Conservation (phyloP, 2,113 vertebrate genomes). For the Microtus oregoni region DNA sequence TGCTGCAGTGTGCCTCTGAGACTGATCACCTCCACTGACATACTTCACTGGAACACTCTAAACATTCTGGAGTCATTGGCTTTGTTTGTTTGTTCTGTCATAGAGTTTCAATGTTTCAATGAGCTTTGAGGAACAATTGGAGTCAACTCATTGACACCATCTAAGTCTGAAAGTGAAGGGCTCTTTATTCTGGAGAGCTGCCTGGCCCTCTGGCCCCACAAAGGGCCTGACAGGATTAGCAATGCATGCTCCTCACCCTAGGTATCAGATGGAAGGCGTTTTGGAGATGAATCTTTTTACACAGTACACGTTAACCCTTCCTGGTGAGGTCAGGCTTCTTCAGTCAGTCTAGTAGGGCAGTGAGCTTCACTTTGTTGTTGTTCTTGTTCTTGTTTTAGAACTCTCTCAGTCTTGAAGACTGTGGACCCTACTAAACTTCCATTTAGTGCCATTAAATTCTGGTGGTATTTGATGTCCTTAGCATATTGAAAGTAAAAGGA, state of each 20-base stretch:
- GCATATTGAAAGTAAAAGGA: neutral
- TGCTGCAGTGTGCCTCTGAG: conserved; percentile 19
- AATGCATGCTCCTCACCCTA: neutral
- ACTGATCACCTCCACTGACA: neutral
- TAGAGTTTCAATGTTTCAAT: neutral
- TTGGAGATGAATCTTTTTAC: neutral
- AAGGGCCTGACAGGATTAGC: neutral
- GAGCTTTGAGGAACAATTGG: neutral
- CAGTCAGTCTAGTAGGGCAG: neutral
- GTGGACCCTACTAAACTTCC: neutral
- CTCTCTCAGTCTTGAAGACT: neutral
- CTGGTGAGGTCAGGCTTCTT: neutral
- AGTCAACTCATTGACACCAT: neutral
- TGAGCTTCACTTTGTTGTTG: neutral
- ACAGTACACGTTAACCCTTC: neutral
- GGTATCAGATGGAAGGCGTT: neutral
- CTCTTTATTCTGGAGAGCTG: neutral
- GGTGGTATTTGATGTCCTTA: conserved; percentile 15
- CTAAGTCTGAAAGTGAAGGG: neutral
- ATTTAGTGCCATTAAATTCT: neutral
- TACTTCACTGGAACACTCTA: conserved; percentile 2
- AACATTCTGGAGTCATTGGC: neutral
- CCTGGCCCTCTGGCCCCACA: neutral
- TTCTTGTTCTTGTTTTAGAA: neutral
- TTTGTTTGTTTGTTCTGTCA: neutral